These are phyloP conservation scores for Nycticryphes semicollaris DNA, from an alignment of 2,113 vertebrate species.

Conservation along the genomic window DNA sequence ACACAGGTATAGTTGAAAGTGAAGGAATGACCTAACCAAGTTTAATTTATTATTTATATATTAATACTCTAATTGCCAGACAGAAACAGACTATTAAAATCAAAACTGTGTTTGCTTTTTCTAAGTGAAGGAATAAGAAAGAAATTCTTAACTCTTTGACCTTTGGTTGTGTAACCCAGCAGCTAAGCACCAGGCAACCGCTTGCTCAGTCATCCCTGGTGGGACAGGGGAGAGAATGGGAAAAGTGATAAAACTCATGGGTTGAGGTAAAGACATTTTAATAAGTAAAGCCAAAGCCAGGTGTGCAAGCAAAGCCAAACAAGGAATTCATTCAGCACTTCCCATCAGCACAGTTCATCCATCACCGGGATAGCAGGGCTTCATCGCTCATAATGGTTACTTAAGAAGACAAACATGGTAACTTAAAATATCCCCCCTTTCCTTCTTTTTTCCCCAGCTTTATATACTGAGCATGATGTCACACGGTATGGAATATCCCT, in stretches of 20 bases:
- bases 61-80: neutral
- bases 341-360: neutral
- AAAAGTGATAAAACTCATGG: neutral
- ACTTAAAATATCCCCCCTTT: neutral
- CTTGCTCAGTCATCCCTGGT: neutral
- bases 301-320: neutral
- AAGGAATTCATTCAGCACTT: neutral
- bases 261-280: neutral
- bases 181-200: neutral
- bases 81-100: neutral
- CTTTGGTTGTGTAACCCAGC: neutral
- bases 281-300: neutral
- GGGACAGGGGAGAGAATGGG: neutral
- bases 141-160: neutral
- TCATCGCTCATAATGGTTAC: neutral
- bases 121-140: neutral
- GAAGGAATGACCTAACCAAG: neutral
- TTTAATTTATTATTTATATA: neutral
- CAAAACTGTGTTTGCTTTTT: neutral
- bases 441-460: neutral
- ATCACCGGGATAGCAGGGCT: neutral
- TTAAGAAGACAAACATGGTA: neutral
- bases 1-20: conserved; percentile 84
- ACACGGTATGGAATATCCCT: neutral
- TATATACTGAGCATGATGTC: neutral